Evolutionary conservation across 53 echinoderm and acorn worm genomes (phyloP).

Genomic region (Luidia sarsii): DNA sequence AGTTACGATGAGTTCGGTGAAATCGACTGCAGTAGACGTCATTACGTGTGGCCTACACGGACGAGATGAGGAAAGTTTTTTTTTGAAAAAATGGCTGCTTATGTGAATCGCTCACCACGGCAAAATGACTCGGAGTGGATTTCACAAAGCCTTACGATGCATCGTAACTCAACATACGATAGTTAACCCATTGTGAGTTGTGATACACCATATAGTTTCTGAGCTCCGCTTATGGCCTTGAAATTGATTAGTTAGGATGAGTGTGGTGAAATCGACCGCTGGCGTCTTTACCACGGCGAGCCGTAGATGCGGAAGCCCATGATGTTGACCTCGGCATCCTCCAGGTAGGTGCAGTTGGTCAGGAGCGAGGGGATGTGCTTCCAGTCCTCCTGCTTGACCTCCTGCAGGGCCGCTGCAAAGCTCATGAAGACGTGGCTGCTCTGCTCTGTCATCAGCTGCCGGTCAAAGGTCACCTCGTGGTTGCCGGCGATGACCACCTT

Average conservation of each 20-base stretch:
- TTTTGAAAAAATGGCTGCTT: too few species aligned
- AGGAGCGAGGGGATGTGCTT: slow-evolving; percentile 63
- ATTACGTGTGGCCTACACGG: too few species aligned
- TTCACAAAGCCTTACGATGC: too few species aligned
- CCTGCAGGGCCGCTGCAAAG: slow-evolving; percentile 85
- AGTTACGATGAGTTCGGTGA: too few species aligned
- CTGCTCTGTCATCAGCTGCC: slow-evolving; percentile 84
- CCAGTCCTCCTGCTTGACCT: slow-evolving; percentile 79
- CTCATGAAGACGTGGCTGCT: slow-evolving; percentile 96
- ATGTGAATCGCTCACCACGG: too few species aligned
- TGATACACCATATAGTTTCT: too few species aligned
- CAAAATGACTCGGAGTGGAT: too few species aligned
- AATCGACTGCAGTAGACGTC: too few species aligned
- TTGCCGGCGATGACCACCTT: slow-evolving; percentile 98
- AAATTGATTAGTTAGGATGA: not conserved
- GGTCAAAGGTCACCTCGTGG: slow-evolving; percentile 95
- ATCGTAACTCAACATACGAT: too few species aligned
- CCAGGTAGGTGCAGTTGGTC: slow-evolving; percentile 90
- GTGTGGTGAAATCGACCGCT: too few species aligned
- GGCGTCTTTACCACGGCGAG: slow-evolving; percentile 84
- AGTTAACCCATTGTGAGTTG: too few species aligned
- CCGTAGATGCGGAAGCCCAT: slow-evolving; percentile 94
- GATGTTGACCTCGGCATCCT: slow-evolving; percentile 79
- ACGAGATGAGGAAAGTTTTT: too few species aligned
- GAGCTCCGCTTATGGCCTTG: not conserved